Evolutionary conservation across 2,888 invertebrate species (phyloP).

Genomic region (Empis stercorea): DNA sequence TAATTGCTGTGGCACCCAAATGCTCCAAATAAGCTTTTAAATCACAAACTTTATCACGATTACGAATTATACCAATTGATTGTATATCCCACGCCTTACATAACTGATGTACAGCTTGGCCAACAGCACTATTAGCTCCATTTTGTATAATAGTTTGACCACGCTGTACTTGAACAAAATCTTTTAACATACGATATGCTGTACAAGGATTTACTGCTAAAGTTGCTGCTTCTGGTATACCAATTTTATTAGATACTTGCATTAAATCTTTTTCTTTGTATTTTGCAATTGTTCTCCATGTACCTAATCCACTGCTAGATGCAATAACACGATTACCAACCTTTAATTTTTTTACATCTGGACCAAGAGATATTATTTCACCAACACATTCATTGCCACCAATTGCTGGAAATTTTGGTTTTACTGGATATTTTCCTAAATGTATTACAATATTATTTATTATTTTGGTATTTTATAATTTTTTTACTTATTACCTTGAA

Average conservation of each 20-base stretch:
- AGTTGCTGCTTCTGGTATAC: slow-evolving; percentile 69
- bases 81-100: slow-evolving; percentile 62
- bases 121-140: slow-evolving; percentile 91
- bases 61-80: slow-evolving; percentile 75
- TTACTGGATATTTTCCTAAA: slow-evolving; percentile 54
- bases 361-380: slow-evolving; percentile 60
- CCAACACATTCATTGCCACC: slow-evolving; percentile 96
- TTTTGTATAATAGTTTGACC: slow-evolving; percentile 93
- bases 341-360: slow-evolving; percentile 36
- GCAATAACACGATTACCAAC: slow-evolving; percentile 78
- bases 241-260: slow-evolving; percentile 58
- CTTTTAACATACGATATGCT: slow-evolving; percentile 89
- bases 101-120: slow-evolving; percentile 86
- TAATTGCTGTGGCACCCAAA: slow-evolving; percentile 72
- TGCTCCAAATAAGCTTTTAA: slow-evolving; percentile 50
- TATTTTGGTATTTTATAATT: slow-evolving; percentile 19
- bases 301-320: slow-evolving; percentile 60
- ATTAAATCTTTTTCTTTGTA: slow-evolving; percentile 46
- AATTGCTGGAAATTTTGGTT: slow-evolving; percentile 70
- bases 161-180: slow-evolving; percentile 58
- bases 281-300: slow-evolving; percentile 68
- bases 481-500: slow-evolving; percentile 59
- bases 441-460: neutral
- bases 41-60: slow-evolving; percentile 54
- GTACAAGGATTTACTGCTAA: slow-evolving; percentile 91